Percentiles rank a stretch among this genome's conserved stretches.
These are phyloP conservation scores for Drosophila anceps DNA, from an alignment of 2,888 invertebrate genomes.

Conservation along the genomic window DNA sequence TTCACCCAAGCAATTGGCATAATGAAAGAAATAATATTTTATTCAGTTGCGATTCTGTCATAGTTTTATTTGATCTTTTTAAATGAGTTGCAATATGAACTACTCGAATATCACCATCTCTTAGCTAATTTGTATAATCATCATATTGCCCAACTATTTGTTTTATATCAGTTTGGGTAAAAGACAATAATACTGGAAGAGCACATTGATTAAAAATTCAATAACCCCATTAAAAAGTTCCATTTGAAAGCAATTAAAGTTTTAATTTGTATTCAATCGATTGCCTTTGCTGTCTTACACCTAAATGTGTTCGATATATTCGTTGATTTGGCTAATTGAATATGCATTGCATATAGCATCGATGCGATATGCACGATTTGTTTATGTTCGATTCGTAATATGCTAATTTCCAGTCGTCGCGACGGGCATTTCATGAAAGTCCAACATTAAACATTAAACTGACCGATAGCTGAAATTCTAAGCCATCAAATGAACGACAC, in stretches of 20 bases:
- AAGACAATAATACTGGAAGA: neutral
- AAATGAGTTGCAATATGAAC: neutral
- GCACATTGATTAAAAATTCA: neutral
- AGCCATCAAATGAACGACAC: constrained; percentile 61
- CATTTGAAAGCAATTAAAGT: constrained; percentile 35
- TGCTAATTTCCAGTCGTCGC: constrained; percentile 60
- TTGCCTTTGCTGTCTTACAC: constrained; percentile 50
- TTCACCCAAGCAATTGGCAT: neutral
- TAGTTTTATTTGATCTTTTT: neutral
- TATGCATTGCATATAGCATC: constrained; percentile 63
- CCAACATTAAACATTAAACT: constrained; percentile 40
- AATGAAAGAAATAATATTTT: neutral
- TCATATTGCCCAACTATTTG: neutral
- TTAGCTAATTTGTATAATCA: neutral
- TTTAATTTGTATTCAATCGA: constrained; percentile 62
- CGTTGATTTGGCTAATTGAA: constrained; percentile 60
- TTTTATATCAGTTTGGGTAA: neutral
- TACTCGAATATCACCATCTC: neutral
- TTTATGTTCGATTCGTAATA: constrained; percentile 59
- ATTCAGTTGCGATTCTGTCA: neutral
- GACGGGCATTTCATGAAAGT: constrained; percentile 41
- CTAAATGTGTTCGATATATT: constrained; percentile 41
- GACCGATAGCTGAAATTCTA: constrained; percentile 74
- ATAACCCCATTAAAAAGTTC: constrained; percentile 7
- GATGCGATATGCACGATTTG: constrained; percentile 57